These are phyloP conservation scores for Halcyon badia DNA, from an alignment of 2,797 vertebrate genomes.

Conservation along the genomic window DNA sequence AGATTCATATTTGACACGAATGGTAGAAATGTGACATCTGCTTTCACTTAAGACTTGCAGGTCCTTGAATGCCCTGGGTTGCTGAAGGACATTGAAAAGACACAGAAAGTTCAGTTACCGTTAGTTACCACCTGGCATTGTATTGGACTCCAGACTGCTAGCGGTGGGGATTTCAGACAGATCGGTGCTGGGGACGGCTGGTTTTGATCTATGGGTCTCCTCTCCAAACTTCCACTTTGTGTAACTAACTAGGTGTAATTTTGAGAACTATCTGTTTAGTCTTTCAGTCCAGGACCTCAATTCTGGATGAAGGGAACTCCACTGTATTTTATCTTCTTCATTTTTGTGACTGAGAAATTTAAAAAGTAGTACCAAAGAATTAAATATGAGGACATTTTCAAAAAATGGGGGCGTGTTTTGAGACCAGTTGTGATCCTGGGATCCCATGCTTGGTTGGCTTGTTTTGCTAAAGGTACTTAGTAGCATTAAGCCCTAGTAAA, in stretches of 20 bases:
- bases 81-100: neutral
- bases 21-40: neutral
- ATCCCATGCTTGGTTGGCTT: neutral
- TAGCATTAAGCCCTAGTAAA: neutral
- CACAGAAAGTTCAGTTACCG: neutral
- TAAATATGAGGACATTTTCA: neutral
- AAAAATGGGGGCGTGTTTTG: neutral
- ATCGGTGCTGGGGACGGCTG: neutral
- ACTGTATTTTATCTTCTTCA: neutral
- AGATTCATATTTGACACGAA: neutral
- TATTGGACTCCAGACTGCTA: neutral
- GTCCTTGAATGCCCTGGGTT: neutral
- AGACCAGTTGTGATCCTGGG: neutral
- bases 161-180: neutral
- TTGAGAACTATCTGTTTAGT: neutral
- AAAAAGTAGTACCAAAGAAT: neutral
- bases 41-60: constrained; percentile 1
- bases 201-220: neutral
- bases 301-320: neutral
- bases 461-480: neutral
- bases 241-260: neutral
- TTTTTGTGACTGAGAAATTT: neutral
- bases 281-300: neutral
- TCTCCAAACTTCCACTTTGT: neutral
- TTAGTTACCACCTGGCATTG: neutral